phyloP scores from a whole-genome alignment of 2,113 vertebrate species.

The Ammodytes dubius region DNA sequence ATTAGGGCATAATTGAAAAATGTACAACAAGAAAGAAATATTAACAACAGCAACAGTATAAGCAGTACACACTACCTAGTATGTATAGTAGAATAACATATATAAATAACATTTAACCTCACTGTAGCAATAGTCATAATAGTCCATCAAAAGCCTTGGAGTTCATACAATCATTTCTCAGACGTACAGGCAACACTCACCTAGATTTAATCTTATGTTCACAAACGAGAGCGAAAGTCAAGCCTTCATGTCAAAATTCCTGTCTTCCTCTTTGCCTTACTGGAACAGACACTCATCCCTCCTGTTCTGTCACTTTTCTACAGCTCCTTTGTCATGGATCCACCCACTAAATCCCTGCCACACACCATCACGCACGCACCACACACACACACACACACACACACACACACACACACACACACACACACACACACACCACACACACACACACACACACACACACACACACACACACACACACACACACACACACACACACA shows the following conservation, averaged over 20 bases:
- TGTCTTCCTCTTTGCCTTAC: neutral
- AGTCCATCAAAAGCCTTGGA: neutral
- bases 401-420: neutral
- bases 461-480: too few relatives aligned
- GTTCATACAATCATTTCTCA: neutral
- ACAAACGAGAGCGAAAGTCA: neutral
- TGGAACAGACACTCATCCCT: constrained; percentile 14
- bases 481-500: too few relatives aligned
- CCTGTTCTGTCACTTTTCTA: constrained; percentile 44
- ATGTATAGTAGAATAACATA: neutral
- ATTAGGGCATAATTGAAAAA: neutral
- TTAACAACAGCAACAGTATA: neutral
- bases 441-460: too few relatives aligned
- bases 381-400: neutral
- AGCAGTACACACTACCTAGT: neutral
- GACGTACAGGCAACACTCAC: constrained; percentile 45
- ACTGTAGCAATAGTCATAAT: neutral
- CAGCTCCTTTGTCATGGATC: neutral
- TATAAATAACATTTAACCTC: too few relatives aligned
- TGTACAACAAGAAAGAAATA: neutral
- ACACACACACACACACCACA: too few relatives aligned
- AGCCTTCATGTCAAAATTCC: neutral
- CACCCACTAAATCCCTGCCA: constrained; percentile 3
- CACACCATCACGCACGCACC: neutral
- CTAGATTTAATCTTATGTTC: neutral